Conservation (phyloP, 2,113 vertebrate species). For the Helogale parvula region DNA sequence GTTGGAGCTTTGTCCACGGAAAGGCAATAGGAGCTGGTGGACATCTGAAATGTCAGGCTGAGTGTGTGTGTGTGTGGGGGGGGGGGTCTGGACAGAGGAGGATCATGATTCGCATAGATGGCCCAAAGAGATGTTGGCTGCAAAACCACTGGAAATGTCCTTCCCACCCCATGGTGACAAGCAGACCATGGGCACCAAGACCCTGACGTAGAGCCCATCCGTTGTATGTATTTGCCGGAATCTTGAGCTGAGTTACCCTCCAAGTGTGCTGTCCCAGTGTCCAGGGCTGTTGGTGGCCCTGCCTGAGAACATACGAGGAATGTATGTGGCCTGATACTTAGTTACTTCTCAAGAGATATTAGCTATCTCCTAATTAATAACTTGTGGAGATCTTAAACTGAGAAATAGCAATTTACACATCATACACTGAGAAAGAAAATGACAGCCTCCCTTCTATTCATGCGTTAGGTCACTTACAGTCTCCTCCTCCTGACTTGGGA, state of each 20-base stretch:
- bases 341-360: neutral
- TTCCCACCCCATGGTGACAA: neutral
- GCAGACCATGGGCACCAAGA: neutral
- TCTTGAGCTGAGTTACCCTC: neutral
- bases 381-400: neutral
- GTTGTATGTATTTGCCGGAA: neutral
- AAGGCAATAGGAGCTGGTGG: neutral
- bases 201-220: rapidly evolving
- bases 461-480: neutral
- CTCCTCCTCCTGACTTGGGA: neutral
- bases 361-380: neutral
- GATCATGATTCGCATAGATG: neutral
- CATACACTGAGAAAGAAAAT: neutral
- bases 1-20: neutral
- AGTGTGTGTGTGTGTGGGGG: neutral
- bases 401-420: neutral
- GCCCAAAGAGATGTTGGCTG: neutral
- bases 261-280: rapidly evolving
- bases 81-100: neutral
- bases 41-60: neutral
- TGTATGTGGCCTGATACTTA: neutral
- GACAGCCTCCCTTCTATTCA: neutral
- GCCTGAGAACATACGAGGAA: neutral
- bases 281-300: neutral
- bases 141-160: neutral